Base-by-base conservation (phyloP, 2,113 vertebrate genomes). In the Oncorhynchus masou region DNA sequence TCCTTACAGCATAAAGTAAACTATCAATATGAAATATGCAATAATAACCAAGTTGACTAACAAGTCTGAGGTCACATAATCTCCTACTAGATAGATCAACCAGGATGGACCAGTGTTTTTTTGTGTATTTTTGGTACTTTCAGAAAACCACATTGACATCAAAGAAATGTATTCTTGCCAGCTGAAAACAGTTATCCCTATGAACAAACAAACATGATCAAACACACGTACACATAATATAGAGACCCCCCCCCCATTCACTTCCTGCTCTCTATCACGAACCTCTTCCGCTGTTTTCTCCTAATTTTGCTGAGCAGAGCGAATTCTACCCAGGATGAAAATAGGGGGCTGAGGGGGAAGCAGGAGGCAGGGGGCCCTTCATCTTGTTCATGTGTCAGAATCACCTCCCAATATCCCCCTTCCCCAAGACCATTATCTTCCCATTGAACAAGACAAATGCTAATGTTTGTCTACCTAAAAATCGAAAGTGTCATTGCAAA, bases 371-470 rank as follows among this genome's bases (percentile, higher is more conserved):
- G n/a, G 39, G 27, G 19, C 79, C 67, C 72, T 77, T 69, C 80
- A 79, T 85, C 83, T 83, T 77, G 69, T 39, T 34, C 67, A 54
- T n/a, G 74, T 76, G 79, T 85, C 83, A 81, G 73, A 69, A 76
- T 70, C 81, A 78, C 80, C 79, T 83, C 78, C 48, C 31, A 39
- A 9, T 39, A 73, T 74, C 13, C 19, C 29, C 39, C 48, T 62
- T 49, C 71, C 71, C 8, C 70, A 45, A 81, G 70, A 49, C 73
- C 79, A 84, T 83, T 83, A 83, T 82, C 76, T 75, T 62, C 1
- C 74, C 81, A 76, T 80, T 81, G 81, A 83, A 79, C 80, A 84
- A 83, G 76, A 81, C 74, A 65, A 83, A 86, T 81, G 76, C 82
- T 84, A 81, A 86, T 84, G 74, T 54, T 78, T 54, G 31, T 67